These are phyloP conservation scores for Tricholauxania praeusta DNA, from an alignment of 2,888 invertebrate species.

Conservation along the genomic window DNA sequence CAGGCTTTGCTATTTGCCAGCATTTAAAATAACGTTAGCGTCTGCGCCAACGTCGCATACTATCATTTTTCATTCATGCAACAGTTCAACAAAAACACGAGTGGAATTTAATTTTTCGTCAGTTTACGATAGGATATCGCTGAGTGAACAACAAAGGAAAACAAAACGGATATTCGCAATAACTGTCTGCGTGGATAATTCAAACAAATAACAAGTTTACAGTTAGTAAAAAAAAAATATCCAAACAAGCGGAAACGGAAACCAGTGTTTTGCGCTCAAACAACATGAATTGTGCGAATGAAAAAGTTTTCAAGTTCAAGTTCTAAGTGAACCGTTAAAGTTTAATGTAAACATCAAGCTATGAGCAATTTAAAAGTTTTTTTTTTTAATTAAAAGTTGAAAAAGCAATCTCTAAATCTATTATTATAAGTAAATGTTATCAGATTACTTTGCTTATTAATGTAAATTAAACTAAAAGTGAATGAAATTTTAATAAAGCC, in stretches of 20 bases:
- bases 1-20: too few species aligned
- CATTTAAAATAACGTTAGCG: neutral
- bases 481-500: too few species aligned
- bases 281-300: too few species aligned
- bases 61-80: neutral
- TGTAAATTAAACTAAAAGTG: too few species aligned
- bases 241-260: conserved; percentile 6
- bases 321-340: too few species aligned
- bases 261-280: neutral
- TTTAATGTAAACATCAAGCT: too few species aligned
- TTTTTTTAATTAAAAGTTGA: too few species aligned
- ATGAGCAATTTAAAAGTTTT: too few species aligned
- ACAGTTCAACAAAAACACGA: conserved; percentile 41
- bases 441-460: too few species aligned
- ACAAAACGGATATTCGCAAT: neutral
- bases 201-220: neutral
- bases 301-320: too few species aligned
- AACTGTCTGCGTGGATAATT: neutral
- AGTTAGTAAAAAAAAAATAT: neutral
- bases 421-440: too few species aligned
- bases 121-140: conserved; percentile 46
- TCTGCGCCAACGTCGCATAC: neutral
- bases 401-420: too few species aligned
- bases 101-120: conserved; percentile 42
- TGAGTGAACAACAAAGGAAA: conserved; percentile 10